These are phyloP conservation scores for cattle (Bos taurus) DNA, from an alignment of 2,113 vertebrate species.

Conservation along the genomic window ARS-UCD2.0 NC_037336.1:31852501-31853000, in stretches of 20 bases:
- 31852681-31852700: not conserved
- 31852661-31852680: not conserved
- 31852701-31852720: not conserved
- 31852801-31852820: not conserved
- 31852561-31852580: not conserved
- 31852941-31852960: constrained; percentile 13
- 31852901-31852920: not conserved
- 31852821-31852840: not conserved
- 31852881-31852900: not conserved
- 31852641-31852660: not conserved
- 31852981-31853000: constrained; percentile 19
- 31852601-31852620: not conserved
- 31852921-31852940: not conserved
- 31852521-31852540: not conserved
- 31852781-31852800: not conserved
- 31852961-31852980: not conserved
- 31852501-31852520: not conserved
- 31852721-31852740: not conserved
- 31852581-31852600: not conserved
- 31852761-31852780: not conserved
- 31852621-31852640: not conserved
- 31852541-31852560: not conserved
- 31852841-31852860: not conserved
- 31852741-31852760: not conserved
- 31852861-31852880: not conserved